phyloP scores from a whole-genome alignment of 2,888 invertebrate species.

The Adineta ricciae region DNA sequence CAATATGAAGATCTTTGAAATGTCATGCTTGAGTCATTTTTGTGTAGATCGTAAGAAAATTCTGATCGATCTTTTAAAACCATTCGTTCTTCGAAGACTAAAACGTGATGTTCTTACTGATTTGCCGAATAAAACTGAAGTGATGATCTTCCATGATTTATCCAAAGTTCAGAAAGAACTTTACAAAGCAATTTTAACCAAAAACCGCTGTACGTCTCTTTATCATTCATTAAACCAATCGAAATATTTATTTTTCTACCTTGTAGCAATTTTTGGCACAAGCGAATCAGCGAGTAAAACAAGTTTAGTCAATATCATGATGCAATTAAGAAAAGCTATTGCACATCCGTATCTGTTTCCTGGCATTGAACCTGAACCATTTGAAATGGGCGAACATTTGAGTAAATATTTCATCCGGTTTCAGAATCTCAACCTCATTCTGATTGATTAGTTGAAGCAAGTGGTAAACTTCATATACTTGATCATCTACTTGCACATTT shows the following conservation, averaged over 20 bases:
- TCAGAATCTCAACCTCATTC: no score
- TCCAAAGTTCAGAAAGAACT: constrained; percentile 48
- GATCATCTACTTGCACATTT: constrained; percentile 46
- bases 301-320: constrained; percentile 46
- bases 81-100: constrained; percentile 47
- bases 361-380: constrained; percentile 52
- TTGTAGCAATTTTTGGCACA: constrained; percentile 24
- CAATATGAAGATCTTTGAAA: neutral
- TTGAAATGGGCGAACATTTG: constrained; percentile 49
- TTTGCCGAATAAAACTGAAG: constrained; percentile 46
- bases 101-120: constrained; percentile 46
- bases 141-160: constrained; percentile 49
- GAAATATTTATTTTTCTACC: neutral
- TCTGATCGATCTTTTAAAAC: constrained; percentile 42
- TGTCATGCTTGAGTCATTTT: neutral
- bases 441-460: constrained; percentile 46
- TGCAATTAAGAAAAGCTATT: constrained; percentile 51
- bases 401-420: neutral
- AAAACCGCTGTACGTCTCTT: constrained; percentile 42
- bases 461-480: constrained; percentile 48
- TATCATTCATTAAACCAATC: neutral
- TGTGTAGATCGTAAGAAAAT: constrained; percentile 35
- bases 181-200: constrained; percentile 49
- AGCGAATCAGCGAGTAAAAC: constrained; percentile 35
- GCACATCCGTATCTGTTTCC: constrained; percentile 52